Base-by-base conservation (phyloP, 92 coral and sea anemone species). In the Porites cylindrica region DNA sequence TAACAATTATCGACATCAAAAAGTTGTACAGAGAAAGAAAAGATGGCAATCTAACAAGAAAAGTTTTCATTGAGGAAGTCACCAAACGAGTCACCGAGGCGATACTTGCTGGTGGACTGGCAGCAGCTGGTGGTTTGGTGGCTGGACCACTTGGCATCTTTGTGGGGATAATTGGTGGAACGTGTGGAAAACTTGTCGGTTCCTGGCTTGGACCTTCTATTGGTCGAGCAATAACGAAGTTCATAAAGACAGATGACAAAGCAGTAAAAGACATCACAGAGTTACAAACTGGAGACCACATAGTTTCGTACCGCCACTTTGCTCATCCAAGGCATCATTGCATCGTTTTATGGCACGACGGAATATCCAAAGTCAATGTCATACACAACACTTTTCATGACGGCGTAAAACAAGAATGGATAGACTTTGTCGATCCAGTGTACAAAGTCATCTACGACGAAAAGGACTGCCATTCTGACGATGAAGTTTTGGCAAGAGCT, bases 301-400 rank as follows among this genome's bases (percentile, higher is more conserved):
- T 87, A 60, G 90, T 80, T 43, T 80, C 65, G 21, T 80, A 87
- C 77, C 66, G 86, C 69, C 61, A 81, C 70, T 32, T 73, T 62
- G 74, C 60, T 76, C 90, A 87, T 80, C 90, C 90, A 70, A 70
- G 90, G 75, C 86, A 80, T 64, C 90, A 87, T 66, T 69, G 73
- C 23, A 87, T 87, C 17, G 86, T 87, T 9, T 51, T 87, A 43
- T 80, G 86, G 85, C 80, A 79, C 59, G 85, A 87, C 53, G 82
- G 75, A 51, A 60, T 60, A 24, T 79, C 61, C 79, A 56, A 38
- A 47, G 86, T 87, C 54, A 87, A 80, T 60, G 86, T 87, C 19
- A 76, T 87, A 21, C 90, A 80, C 66, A 70, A 80, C 81, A 79
- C 90, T 21, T 87, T 68, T 80, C 65, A 80, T 51, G 53, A 59